Evolutionary conservation across 2,888 invertebrate genomes (phyloP).

Genomic region (Lagria hirta): DNA sequence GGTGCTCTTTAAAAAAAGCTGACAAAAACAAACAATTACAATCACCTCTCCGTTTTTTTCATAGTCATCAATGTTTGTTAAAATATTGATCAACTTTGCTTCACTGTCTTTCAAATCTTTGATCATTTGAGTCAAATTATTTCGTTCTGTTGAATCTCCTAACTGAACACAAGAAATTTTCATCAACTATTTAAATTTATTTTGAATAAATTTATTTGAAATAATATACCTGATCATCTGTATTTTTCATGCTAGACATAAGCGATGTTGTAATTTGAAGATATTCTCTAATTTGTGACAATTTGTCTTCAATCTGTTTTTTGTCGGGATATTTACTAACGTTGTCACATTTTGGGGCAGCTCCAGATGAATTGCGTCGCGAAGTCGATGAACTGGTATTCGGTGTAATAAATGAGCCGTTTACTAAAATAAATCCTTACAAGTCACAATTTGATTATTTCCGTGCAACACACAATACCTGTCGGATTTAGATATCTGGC

Average conservation of each 20-base stretch:
- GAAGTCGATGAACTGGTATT: slow-evolving; percentile 47
- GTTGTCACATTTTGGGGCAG: slow-evolving; percentile 52
- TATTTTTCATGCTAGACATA: slow-evolving; percentile 68
- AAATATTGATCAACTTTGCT: slow-evolving; percentile 62
- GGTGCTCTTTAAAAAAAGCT: slow-evolving; percentile 26
- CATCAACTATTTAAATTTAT: slow-evolving; percentile 9
- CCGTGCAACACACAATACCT: no score
- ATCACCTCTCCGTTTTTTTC: slow-evolving; percentile 31
- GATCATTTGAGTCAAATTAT: slow-evolving; percentile 61
- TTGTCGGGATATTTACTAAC: slow-evolving; percentile 62
- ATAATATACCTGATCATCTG: slow-evolving; percentile 65
- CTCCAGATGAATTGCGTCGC: slow-evolving; percentile 48
- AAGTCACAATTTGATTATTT: slow-evolving; percentile 1
- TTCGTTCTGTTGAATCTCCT: slow-evolving; percentile 28
- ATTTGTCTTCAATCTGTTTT: slow-evolving; percentile 67
- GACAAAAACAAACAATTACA: no score
- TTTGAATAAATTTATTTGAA: slow-evolving; percentile 3
- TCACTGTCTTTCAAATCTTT: slow-evolving; percentile 72
- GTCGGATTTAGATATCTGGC: slow-evolving; percentile 19
- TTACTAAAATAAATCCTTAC: slow-evolving; percentile 30
- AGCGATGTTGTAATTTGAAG: slow-evolving; percentile 69
- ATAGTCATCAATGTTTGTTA: slow-evolving; percentile 49
- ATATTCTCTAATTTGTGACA: slow-evolving; percentile 73
- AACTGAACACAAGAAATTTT: slow-evolving; percentile 30
- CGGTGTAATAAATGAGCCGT: slow-evolving; percentile 45